Base-by-base conservation (phyloP, 1,140 invertebrate species). In the Heliconius hewitsoni region DNA sequence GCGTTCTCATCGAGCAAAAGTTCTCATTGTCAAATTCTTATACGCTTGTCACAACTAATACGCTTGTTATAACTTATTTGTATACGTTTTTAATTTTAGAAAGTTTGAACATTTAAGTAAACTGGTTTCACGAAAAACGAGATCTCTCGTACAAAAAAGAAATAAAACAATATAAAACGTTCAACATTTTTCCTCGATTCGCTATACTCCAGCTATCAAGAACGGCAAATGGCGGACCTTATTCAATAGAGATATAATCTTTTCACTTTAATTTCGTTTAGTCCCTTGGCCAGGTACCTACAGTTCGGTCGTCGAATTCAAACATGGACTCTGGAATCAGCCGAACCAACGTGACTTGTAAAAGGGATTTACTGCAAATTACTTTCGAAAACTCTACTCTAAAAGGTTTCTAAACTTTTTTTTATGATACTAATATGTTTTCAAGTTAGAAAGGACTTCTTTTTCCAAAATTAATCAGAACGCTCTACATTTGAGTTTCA, bases 191-290 rank as follows among this genome's bases (percentile, higher is more conserved):
- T 5, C 52, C 42, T 34, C 37, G 42, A 73, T 73, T 19, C 42
- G 42, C 34, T 72, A 75, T 37, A 75, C 74, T 46, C 42, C 42
- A 66, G 34, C 37, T 70, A 57, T 42, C 57, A 39, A 70, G 37
- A 66, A 66, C 71, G 23, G 73, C 46, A 42, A 66, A 57, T 71
- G 60, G 55, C 66, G 81, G 81, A 86, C 85, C 81, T 84, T 89
- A 85, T 85, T 79, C 46, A 88, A 87, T 89, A 79, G 83, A 84
- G 85, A 89, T 88, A 79, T 84, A 83, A 88, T 88, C 86, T 86
- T 71, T 78, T 55, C 83, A 60, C 81, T 84, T 85, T 85, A 83
- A 84, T 80, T 81, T 74, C 73, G 66, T 52, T 74, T 74, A 30
- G 39, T 52, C 55, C 55, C 30, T 71, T 50, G 50, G 57, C 55